These are phyloP conservation scores for Orthonychiurus folsomi DNA, from an alignment of 2,888 invertebrate species.

Conservation along the genomic window DNA sequence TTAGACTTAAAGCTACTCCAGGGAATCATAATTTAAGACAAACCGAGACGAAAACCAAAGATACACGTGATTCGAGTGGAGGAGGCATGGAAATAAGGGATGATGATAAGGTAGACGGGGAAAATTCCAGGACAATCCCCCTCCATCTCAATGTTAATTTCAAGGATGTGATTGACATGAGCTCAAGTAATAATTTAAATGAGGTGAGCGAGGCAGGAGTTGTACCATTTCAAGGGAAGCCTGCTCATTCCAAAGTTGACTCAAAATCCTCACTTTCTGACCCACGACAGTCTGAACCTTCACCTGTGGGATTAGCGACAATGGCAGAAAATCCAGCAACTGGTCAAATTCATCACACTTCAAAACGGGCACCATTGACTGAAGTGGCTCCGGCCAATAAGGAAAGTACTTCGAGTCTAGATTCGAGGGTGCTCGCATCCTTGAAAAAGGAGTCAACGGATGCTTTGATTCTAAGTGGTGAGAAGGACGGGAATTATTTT, in stretches of 20 bases:
- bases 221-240: too few relatives aligned
- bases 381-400: conserved; percentile 8
- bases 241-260: too few relatives aligned
- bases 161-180: conserved; percentile 9
- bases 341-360: not conserved
- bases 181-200: not conserved
- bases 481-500: conserved; percentile 70
- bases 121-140: conserved; percentile 10
- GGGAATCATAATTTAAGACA: not conserved
- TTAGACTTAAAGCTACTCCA: not conserved
- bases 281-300: not conserved
- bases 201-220: too few relatives aligned
- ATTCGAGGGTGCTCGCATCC: too few relatives aligned
- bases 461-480: too few relatives aligned
- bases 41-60: not conserved
- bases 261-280: not conserved
- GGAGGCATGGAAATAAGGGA: not conserved
- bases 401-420: conserved; percentile 9
- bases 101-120: conserved; percentile 3
- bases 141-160: conserved; percentile 22
- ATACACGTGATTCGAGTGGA: too few relatives aligned
- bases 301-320: not conserved
- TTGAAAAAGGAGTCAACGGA: too few relatives aligned
- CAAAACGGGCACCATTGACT: not conserved
- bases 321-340: not conserved